Base-by-base conservation (phyloP, 2,888 invertebrate genomes). In the Diloba caeruleocephala region DNA sequence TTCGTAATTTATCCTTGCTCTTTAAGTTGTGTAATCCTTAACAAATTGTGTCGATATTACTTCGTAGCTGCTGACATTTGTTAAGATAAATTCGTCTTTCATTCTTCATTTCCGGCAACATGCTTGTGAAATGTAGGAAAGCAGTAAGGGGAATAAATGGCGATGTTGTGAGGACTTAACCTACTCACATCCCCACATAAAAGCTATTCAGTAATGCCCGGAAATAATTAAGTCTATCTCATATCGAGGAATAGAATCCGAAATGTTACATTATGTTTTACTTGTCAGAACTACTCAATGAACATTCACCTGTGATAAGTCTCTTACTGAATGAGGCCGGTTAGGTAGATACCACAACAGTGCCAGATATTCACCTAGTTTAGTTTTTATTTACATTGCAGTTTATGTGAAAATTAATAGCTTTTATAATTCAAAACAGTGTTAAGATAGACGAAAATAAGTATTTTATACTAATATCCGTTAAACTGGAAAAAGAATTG, bases 1-100 rank as follows among this genome's bases (percentile, higher is more conserved):
- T 72, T 75, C 57, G 43, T 66, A 60, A 78, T 78, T 80, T 76
- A 73, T 76, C 72, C 74, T 52, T 71, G 76, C 67, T 76, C 45
- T 65, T 70, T 60, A 73, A 76, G 71, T 71, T 71, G 23, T 25
- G 42, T 71, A 56, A 54, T 67, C 41, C 59, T 41, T 52, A 41
- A 53, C 54, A 64, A 69, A 69, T 49, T 43, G 37, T 49, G 45
- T 51, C 46, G 28, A 67, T 68, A 45, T 51, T 65, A 62, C 56
- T 67, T 64, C 12, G 51, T 56, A 48, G 48, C 51, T 50, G 54
- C 43, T 48, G 51, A 50, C 39, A 54, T 60, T 66, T 68, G 49
- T 66, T 41, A 63, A 41, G 46, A 58, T 50, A 57, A 65, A 62
- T 60, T 46, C 26, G 34, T 48, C 53, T 50, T 61, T 53, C 38